A percentile compares a stretch with the other conserved stretches of the same genome.
These are phyloP conservation scores for Malurus leucopterus DNA, from an alignment of 2,797 vertebrate genomes.

Conservation along the genomic window DNA sequence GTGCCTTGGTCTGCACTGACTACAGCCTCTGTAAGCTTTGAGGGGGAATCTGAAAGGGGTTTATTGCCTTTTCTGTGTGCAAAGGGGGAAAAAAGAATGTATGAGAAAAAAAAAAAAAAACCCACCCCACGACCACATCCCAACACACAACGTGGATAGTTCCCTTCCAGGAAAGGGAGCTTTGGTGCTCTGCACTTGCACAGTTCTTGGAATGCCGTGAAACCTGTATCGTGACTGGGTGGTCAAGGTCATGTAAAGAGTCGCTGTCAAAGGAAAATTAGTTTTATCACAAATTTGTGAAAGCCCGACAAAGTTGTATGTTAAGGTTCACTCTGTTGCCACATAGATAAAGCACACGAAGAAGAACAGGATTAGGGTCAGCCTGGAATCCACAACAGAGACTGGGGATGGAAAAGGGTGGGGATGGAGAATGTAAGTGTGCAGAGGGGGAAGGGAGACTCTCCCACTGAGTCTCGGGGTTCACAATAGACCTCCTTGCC, in stretches of 20 bases:
- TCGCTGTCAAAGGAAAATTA: not conserved
- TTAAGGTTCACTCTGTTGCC: not conserved
- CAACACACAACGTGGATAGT: rapidly evolving
- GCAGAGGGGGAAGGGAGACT: not conserved
- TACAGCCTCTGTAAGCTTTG: not conserved
- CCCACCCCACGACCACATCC: rapidly evolving
- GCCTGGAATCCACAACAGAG: not conserved
- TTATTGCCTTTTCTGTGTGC: not conserved
- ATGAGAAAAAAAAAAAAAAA: too few species aligned
- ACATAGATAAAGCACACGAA: not conserved
- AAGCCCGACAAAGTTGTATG: rapidly evolving
- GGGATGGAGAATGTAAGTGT: not conserved
- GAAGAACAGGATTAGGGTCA: not conserved
- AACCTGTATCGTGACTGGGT: rapidly evolving
- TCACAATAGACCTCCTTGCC: not conserved
- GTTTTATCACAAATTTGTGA: too few species aligned
- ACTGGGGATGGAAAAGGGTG: too few species aligned
- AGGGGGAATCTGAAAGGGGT: rapidly evolving
- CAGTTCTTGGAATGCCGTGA: too few species aligned
- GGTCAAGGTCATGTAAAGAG: not conserved
- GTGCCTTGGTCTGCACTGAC: not conserved
- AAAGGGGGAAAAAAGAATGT: not conserved
- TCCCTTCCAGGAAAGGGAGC: too few species aligned
- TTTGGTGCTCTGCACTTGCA: rapidly evolving
- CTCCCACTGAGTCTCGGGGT: not conserved